Evolutionary conservation across 2,797 vertebrate genomes (phyloP), one percentile per base, ranked within the genome.

Genomic region (Thamnophis elegans): DNA sequence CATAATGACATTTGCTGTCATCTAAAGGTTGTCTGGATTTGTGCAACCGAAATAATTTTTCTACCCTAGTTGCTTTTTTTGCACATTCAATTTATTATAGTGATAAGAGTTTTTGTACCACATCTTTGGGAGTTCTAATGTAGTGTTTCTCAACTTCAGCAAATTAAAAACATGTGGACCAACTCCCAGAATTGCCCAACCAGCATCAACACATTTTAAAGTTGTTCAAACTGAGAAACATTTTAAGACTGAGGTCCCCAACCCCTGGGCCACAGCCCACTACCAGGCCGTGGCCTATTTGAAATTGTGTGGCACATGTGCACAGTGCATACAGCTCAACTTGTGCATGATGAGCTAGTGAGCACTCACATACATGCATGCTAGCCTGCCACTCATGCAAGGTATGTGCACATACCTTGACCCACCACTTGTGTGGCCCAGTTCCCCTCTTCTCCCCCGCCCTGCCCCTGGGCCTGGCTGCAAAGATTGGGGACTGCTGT

Each of bases 381-480:
- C 65, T 7, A 18, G 14, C n/a, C n/a, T 32, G n/a, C 65, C n/a
- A 73, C 14, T 73, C n/a, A 32, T 36, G 65, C n/a, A 73, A 73
- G 65, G 2, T 14, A 14, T 18, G 65, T 68, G 65, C 65, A 68
- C n/a, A 73, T 62, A 3, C 1, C 0, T 4, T 12, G 12, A 12
- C 2, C 6, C 14, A 2, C 14, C 1, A 2, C 14, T 68, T 73
- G n/a, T 2, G 0, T 8, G 7, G 65, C 14, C 65, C 6, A 18
- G 65, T 68, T 32, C 5, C 1, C 65, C 65, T 32, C 14, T 14
- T 5, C 65, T 5, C 14, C 3, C 13, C 3, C 13, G 2, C 11
- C 28, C 5, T 1, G 12, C 28, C 13, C 14, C 14, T 32, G n/a
- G 65, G 14, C 14, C 65, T 32, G 32, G 2, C n/a, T 32, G 14